Evolutionary conservation across 2,888 invertebrate species (phyloP).

Genomic region (Heliothis peltigera): DNA sequence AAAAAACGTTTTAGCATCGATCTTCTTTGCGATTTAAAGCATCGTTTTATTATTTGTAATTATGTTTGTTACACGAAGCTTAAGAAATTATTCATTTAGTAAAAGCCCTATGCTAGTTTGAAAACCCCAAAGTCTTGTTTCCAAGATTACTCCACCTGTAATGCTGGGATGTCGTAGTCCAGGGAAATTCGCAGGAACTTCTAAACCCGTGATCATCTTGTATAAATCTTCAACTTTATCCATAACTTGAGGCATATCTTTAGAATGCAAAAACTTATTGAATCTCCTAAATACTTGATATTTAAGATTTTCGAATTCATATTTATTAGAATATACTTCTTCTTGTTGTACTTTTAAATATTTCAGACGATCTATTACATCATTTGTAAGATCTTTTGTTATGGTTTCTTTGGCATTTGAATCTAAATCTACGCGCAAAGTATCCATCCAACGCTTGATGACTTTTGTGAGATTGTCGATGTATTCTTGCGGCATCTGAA

Average conservation of each 20-base stretch:
- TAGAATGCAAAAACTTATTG: constrained; percentile 58
- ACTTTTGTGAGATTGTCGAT: background rate
- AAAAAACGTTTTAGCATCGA: no score
- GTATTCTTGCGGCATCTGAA: background rate
- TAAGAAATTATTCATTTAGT: no score
- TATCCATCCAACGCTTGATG: constrained; percentile 51
- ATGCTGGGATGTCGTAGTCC: background rate
- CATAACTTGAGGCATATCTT: constrained; percentile 56
- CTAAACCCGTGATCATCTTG: constrained; percentile 19
- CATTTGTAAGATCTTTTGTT: constrained; percentile 63
- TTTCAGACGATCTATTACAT: constrained; percentile 71
- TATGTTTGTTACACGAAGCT: no score
- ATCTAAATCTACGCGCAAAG: constrained; percentile 53
- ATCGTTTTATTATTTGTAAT: no score
- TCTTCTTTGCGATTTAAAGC: no score
- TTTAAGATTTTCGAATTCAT: constrained; percentile 73
- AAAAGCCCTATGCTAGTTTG: constrained; percentile 3
- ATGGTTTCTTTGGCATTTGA: constrained; percentile 54
- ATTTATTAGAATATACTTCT: constrained; percentile 57
- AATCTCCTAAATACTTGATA: constrained; percentile 71
- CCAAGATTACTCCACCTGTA: constrained; percentile 11
- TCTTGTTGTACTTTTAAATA: constrained; percentile 70
- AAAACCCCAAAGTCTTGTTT: background rate
- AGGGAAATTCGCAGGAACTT: background rate
- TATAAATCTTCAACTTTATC: constrained; percentile 59